Conservation (phyloP, 1,140 invertebrate species). For the Ditylenchus dipsaci region DNA sequence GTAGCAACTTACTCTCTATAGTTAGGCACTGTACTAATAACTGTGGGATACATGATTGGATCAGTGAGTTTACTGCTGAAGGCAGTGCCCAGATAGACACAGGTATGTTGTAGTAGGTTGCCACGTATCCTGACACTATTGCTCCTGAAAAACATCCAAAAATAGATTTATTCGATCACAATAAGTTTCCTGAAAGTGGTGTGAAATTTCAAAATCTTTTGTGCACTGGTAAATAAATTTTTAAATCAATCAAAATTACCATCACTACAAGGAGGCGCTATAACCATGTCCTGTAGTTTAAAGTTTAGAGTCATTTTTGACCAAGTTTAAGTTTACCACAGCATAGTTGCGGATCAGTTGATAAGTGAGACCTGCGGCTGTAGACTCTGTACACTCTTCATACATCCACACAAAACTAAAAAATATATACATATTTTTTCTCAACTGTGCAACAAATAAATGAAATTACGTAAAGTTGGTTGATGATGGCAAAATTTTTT, state of each 20-base stretch:
- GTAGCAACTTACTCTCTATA: constrained; percentile 25
- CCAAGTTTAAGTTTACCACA: too few relatives aligned
- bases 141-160: constrained; percentile 10
- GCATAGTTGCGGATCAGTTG: constrained; percentile 20
- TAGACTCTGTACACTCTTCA: constrained; percentile 21
- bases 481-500: constrained; percentile 12
- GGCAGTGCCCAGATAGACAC: constrained; percentile 17
- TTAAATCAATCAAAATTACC: constrained; percentile 16
- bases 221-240: neutral
- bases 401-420: constrained; percentile 22
- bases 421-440: neutral
- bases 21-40: constrained; percentile 20
- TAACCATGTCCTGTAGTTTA: constrained; percentile 20
- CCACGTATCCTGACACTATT: constrained; percentile 14
- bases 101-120: constrained; percentile 30
- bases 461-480: constrained; percentile 25
- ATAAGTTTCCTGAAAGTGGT: too few relatives aligned
- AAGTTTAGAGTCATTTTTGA: too few relatives aligned
- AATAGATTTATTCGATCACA: constrained; percentile 1
- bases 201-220: too few relatives aligned
- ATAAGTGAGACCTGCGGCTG: constrained; percentile 19
- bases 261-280: constrained; percentile 28
- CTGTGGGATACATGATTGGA: constrained; percentile 1
- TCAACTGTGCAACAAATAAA: neutral
- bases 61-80: constrained; percentile 20